These are phyloP conservation scores for Xylocopa sonorina DNA, from an alignment of 1,140 invertebrate species.

Conservation along the genomic window DNA sequence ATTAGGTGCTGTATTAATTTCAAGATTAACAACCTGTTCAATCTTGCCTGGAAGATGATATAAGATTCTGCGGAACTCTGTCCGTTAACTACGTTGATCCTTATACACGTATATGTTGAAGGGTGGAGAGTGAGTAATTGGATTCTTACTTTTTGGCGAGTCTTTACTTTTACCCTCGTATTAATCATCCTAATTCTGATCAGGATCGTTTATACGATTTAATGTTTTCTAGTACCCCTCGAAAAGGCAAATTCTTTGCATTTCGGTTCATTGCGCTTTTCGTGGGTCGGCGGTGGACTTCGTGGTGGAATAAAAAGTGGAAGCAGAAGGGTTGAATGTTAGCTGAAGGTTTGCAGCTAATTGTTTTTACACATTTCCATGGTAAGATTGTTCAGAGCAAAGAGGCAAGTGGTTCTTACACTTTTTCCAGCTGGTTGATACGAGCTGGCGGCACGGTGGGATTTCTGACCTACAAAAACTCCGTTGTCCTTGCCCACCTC, in stretches of 20 bases:
- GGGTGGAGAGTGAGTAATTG: neutral
- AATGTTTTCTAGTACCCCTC: too few species aligned
- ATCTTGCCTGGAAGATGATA: too few species aligned
- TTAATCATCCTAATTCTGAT: neutral
- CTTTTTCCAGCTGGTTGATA: neutral
- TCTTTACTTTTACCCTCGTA: neutral
- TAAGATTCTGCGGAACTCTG: too few species aligned
- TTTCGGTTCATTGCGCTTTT: neutral
- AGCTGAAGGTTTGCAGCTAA: neutral
- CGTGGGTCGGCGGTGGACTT: too few species aligned
- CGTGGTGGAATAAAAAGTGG: neutral
- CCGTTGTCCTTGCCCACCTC: neutral
- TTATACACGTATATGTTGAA: too few species aligned
- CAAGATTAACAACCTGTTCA: too few species aligned
- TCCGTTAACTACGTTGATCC: too few species aligned
- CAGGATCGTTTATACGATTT: too few species aligned
- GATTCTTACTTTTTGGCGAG: neutral
- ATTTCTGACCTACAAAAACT: conserved; percentile 20
- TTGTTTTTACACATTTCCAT: neutral
- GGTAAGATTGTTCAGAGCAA: neutral
- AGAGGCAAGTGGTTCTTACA: neutral
- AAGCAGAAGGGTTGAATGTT: neutral
- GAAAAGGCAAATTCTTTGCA: neutral
- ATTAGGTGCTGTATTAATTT: too few species aligned
- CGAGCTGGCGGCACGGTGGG: neutral